These are phyloP conservation scores for Synodontis membranacea DNA, from an alignment of 2,113 vertebrate genomes.

Conservation along the genomic window DNA sequence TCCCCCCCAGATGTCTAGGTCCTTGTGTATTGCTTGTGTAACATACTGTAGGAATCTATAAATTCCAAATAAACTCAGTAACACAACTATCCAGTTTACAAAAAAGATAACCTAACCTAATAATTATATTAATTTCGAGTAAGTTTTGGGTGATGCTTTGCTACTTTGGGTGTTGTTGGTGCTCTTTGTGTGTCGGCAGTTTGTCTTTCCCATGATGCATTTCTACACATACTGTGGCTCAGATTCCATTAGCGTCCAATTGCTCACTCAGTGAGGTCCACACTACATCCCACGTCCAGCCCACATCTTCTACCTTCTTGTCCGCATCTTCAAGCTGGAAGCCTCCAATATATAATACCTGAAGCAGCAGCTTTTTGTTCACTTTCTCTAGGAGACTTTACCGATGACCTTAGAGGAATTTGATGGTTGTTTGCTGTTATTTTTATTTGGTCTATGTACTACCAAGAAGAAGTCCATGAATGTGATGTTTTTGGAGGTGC, in stretches of 20 bases:
- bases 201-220: background rate
- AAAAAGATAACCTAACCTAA: too few relatives aligned
- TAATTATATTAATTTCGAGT: too few relatives aligned
- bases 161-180: background rate
- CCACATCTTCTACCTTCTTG: background rate
- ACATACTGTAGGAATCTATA: too few relatives aligned
- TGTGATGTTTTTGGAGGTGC: background rate
- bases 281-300: conserved; percentile 1
- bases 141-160: background rate
- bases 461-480: background rate
- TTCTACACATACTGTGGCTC: background rate
- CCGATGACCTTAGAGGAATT: background rate
- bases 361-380: background rate
- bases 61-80: too few relatives aligned
- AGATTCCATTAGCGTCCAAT: background rate
- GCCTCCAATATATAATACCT: background rate
- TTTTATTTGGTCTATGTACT: conserved; percentile 15
- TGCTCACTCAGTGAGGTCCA: background rate
- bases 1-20: too few relatives aligned
- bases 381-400: background rate
- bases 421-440: conserved; percentile 19
- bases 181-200: background rate
- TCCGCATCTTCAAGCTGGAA: background rate
- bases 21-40: too few relatives aligned
- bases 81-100: too few relatives aligned